These are phyloP conservation scores for Himalopsyche kuldschensis DNA, from an alignment of 2,888 invertebrate genomes.

Conservation along the genomic window DNA sequence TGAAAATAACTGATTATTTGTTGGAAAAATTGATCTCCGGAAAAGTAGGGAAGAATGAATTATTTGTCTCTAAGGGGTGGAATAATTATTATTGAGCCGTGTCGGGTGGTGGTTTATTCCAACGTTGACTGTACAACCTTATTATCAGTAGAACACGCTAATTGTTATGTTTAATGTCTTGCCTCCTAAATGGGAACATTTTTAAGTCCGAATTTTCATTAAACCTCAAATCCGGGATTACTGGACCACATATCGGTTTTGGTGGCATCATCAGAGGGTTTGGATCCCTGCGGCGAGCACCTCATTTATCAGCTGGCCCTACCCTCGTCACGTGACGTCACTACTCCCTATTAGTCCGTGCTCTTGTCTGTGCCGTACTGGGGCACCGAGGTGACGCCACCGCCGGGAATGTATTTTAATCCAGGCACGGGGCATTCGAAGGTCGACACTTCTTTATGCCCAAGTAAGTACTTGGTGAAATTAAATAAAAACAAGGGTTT, in stretches of 20 bases:
- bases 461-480: not conserved
- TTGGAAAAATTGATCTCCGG: no score
- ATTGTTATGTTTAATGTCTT: no score
- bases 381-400: not conserved
- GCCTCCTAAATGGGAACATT: no score
- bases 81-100: no score
- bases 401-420: not conserved
- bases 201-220: not conserved
- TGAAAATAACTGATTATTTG: no score
- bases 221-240: not conserved
- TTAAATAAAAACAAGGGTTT: no score
- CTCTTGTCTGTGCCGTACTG: not conserved
- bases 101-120: no score
- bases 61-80: no score
- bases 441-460: not conserved
- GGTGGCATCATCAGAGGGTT: not conserved
- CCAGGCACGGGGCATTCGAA: not conserved
- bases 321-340: not conserved
- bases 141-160: no score
- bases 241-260: not conserved
- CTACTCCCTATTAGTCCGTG: not conserved
- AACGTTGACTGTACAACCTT: no score
- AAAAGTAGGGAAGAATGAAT: no score
- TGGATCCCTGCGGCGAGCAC: not conserved
- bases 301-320: not conserved